Evolutionary conservation across 2,113 vertebrate species (phyloP).

Genomic region (Trachemys scripta): DNA sequence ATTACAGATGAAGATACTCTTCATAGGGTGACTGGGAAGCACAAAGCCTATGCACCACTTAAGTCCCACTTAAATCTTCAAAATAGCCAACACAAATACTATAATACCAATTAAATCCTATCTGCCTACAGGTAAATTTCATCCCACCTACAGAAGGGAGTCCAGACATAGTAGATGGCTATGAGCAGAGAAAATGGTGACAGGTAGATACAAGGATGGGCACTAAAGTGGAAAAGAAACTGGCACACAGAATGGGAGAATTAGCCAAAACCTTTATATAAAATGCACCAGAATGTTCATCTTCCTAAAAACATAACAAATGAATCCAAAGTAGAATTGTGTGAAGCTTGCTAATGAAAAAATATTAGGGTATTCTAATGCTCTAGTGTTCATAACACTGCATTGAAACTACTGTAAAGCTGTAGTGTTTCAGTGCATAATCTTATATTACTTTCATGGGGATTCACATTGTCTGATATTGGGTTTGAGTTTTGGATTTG

Average conservation of each 20-base stretch:
- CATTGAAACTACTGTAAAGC: background rate
- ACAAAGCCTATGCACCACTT: background rate
- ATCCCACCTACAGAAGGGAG: background rate
- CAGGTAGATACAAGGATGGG: background rate
- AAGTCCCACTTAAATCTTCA: background rate
- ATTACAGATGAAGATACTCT: background rate
- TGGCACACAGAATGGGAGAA: background rate
- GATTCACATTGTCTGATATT: background rate
- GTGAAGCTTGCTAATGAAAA: background rate
- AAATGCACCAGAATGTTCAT: background rate
- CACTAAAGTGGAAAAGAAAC: background rate
- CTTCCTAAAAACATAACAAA: background rate
- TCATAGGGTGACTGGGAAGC: background rate
- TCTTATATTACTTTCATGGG: background rate
- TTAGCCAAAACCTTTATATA: background rate
- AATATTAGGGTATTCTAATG: background rate
- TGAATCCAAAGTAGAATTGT: background rate
- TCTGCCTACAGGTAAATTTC: background rate
- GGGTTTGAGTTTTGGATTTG: background rate
- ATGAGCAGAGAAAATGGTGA: background rate
- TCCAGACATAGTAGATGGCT: background rate
- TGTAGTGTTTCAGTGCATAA: background rate
- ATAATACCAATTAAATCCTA: background rate
- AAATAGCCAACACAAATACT: background rate
- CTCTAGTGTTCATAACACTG: background rate